Evolutionary conservation across 1,140 invertebrate genomes (phyloP).

Genomic region (Scaptomyza hsui): DNA sequence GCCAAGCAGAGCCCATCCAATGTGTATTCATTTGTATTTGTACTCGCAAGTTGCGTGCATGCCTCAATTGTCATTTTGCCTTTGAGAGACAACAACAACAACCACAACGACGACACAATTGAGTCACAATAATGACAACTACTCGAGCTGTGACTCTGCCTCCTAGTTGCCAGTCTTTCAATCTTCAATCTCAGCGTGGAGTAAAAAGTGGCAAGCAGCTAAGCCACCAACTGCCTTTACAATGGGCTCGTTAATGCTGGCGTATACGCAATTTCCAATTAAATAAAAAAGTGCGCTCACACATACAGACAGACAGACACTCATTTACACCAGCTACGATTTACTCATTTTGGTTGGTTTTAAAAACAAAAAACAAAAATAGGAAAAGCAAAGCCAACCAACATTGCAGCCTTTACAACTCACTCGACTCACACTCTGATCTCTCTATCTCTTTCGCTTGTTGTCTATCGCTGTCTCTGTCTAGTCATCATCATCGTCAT

Average conservation of each 20-base stretch:
- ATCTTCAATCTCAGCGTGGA: slow-evolving; percentile 6
- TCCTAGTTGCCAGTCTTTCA: neutral
- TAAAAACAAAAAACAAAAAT: slow-evolving; percentile 42
- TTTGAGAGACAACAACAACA: slow-evolving; percentile 55
- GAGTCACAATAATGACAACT: slow-evolving; percentile 78
- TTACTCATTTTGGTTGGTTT: slow-evolving; percentile 64
- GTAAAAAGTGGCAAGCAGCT: slow-evolving; percentile 21
- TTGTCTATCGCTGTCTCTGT: neutral
- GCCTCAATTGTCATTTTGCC: slow-evolving; percentile 39
- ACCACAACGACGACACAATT: slow-evolving; percentile 50
- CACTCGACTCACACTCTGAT: slow-evolving; percentile 25
- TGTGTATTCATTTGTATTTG: slow-evolving; percentile 14
- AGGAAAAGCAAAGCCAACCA: too few relatives aligned
- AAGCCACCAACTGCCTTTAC: slow-evolving; percentile 47
- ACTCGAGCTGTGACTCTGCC: slow-evolving; percentile 31
- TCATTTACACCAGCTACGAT: slow-evolving; percentile 41
- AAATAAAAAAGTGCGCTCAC: slow-evolving; percentile 64
- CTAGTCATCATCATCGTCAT: slow-evolving; percentile 26
- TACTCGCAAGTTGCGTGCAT: slow-evolving; percentile 67
- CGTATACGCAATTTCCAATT: slow-evolving; percentile 78
- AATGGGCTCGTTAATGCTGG: slow-evolving; percentile 74
- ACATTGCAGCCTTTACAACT: slow-evolving; percentile 56
- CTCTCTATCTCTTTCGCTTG: slow-evolving; percentile 1
- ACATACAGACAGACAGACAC: slow-evolving; percentile 2
- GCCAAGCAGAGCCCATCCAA: slow-evolving; percentile 28